phyloP scores from a whole-genome alignment of 2,113 vertebrate genomes.

The Sapayoa aenigma region DNA sequence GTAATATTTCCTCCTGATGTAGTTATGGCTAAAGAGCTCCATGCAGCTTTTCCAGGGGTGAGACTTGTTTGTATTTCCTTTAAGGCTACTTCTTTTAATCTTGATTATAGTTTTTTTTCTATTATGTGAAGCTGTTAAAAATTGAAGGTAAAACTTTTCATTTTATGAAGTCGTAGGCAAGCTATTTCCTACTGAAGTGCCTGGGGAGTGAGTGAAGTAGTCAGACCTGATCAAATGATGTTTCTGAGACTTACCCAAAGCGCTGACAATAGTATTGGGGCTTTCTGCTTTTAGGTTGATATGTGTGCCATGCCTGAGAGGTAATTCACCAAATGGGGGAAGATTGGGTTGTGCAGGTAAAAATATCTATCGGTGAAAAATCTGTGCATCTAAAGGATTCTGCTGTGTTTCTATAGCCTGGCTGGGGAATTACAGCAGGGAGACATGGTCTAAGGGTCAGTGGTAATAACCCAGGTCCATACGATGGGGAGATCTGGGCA shows the following conservation, averaged over 20 bases:
- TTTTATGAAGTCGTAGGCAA: background rate
- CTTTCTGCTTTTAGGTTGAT: background rate
- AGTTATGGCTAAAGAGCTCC: background rate
- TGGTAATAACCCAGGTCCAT: fast-evolving
- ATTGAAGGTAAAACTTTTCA: background rate
- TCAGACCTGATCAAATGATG: background rate
- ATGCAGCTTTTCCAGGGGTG: background rate
- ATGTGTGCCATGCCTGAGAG: fast-evolving
- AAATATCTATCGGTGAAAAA: background rate
- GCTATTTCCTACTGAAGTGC: background rate
- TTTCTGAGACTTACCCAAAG: background rate
- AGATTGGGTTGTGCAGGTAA: background rate
- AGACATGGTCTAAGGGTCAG: fast-evolving
- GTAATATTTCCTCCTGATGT: background rate
- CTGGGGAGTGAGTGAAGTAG: background rate
- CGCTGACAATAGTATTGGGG: fast-evolving
- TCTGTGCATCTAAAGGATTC: background rate
- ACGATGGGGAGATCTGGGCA: background rate
- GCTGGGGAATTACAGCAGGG: fast-evolving
- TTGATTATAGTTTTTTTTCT: background rate
- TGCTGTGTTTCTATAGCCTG: background rate
- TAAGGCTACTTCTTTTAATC: background rate
- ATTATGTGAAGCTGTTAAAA: background rate
- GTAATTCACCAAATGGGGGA: background rate
- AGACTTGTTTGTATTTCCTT: background rate